These are phyloP conservation scores for Mastomys coucha DNA, from an alignment of 2,113 vertebrate species.

Conservation along the genomic window DNA sequence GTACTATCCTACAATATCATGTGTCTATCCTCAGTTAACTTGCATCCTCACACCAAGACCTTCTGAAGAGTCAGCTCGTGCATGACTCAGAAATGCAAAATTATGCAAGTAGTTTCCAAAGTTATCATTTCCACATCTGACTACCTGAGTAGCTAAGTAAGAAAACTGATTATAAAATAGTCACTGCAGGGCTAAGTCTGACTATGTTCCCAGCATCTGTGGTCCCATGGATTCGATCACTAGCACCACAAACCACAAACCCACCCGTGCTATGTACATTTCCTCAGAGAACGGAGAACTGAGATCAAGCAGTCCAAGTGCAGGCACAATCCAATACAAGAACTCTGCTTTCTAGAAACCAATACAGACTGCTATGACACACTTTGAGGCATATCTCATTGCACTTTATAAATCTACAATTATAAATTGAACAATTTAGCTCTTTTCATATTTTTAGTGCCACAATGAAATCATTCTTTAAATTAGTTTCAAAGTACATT, in stretches of 20 bases:
- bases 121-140: neutral
- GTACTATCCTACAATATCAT: neutral
- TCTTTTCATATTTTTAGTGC: constrained; percentile 42
- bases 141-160: neutral
- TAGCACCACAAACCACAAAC: neutral
- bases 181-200: neutral
- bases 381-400: constrained; percentile 11
- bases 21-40: neutral
- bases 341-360: neutral
- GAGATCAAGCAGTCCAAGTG: neutral
- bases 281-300: constrained; percentile 2
- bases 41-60: constrained; percentile 50
- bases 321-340: neutral
- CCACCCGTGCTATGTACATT: neutral
- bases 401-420: neutral
- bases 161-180: neutral
- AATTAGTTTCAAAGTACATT: constrained; percentile 19
- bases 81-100: constrained; percentile 51
- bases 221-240: neutral
- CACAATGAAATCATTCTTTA: neutral
- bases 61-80: neutral
- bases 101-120: constrained; percentile 35
- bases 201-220: neutral
- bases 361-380: neutral
- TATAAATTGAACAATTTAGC: neutral